phyloP scores from a whole-genome alignment of 2,113 vertebrate species.

The Rattus norvegicus region GRCr8 NC_086031.1:19278501-19279000 shows the following conservation, averaged over 20 bases:
- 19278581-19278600: background rate
- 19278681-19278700: background rate
- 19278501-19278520: background rate
- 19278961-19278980: background rate
- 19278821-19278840: background rate
- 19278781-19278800: background rate
- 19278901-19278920: background rate
- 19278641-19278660: background rate
- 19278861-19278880: background rate
- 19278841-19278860: background rate
- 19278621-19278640: background rate
- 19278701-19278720: background rate
- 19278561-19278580: background rate
- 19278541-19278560: background rate
- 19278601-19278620: background rate
- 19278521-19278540: background rate
- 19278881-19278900: background rate
- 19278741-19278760: background rate
- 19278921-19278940: background rate
- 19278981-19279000: background rate
- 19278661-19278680: background rate
- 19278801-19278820: background rate
- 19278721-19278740: background rate
- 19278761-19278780: accelerated
- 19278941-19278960: background rate